Base-by-base conservation (phyloP, 2,113 vertebrate genomes). In the Brachyhypopomus gauderio region DNA sequence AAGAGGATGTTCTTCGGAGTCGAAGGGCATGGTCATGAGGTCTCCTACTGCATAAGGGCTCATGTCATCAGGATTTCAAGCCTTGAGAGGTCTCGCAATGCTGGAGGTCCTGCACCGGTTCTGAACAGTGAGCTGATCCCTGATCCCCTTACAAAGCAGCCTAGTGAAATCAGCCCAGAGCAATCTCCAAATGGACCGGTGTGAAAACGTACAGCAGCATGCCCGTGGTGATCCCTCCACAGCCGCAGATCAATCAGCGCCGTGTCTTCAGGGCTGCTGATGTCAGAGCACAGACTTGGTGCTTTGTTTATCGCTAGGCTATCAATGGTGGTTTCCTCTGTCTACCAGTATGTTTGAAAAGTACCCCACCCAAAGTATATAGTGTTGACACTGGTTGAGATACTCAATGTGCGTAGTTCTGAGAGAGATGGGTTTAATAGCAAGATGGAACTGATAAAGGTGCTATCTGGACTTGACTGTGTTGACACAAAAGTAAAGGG, bases 151-250 rank as follows among this genome's bases (percentile, higher is more conserved):
- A 48, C 34, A 27, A 19, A 45, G 77, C 64, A 41, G 27, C 77
- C 58, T 59, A n/a, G 12, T 36, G 76, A 69, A 69, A 67, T 58
- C 30, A 69, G 75, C 45, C 64, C 34, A 78, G 48, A 36, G 63
- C 66, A 79, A 79, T 79, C 77, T 71, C 55, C 41, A 79, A 79
- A 79, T 71, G 66, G 77, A 59, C 55, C 22, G 12, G 8, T n/a
- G n/a, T 27, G 55, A 45, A 60, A 79, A 60, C 38, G 70, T 78
- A 71, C 41, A 16, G 64, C n/a, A 1, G 48, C 14, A 25, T 58
- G 55, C n/a, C 69, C 23, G 63, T 55, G 14, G 55, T 78, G 64
- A 58, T 58, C 64, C 36, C 76, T 79, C 52, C 9, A 5, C 17
- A 25, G 34, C 23, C 70, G 34, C 22, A 71, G 59, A 79, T 45